These are phyloP conservation scores for Idaea dimidiata DNA, from an alignment of 2,888 invertebrate species.

Conservation along the genomic window DNA sequence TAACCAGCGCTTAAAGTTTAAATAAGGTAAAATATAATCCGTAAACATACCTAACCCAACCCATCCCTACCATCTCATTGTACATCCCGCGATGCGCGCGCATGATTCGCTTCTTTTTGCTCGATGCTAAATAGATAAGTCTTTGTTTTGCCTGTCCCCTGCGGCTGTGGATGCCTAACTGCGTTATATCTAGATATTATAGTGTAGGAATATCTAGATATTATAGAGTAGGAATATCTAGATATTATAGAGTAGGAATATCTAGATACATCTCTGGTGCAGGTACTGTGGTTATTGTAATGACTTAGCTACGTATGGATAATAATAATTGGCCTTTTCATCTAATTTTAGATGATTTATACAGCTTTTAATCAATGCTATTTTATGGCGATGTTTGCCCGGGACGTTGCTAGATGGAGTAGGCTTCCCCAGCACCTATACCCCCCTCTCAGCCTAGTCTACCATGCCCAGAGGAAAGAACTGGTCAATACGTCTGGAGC, in stretches of 20 bases:
- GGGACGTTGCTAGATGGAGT: too few species aligned
- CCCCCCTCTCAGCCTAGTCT: too few species aligned
- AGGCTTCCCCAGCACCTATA: too few species aligned
- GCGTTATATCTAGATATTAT: not conserved
- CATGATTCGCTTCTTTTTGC: slow-evolving; percentile 25
- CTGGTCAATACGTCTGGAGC: too few species aligned
- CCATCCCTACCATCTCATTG: slow-evolving; percentile 19
- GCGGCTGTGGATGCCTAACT: slow-evolving; percentile 11
- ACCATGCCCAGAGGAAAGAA: too few species aligned
- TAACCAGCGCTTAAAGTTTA: too few species aligned
- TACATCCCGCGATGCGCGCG: slow-evolving; percentile 18
- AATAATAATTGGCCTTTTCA: not conserved
- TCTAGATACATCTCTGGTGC: not conserved
- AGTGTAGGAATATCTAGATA: slow-evolving; percentile 2
- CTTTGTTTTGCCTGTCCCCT: slow-evolving; percentile 29
- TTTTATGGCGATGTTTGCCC: too few species aligned
- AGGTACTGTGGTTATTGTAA: not conserved
- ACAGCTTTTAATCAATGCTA: too few species aligned
- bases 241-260: too few species aligned
- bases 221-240: slow-evolving; percentile 3
- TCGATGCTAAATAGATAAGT: slow-evolving; percentile 30
- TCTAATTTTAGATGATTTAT: too few species aligned
- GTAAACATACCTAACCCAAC: not conserved
- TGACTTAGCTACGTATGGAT: not conserved
- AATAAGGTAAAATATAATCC: not conserved